A percentile compares a stretch with the other conserved stretches of the same genome.
phyloP scores from a whole-genome alignment of 2,888 invertebrate species.

The Cosmia pyralina region DNA sequence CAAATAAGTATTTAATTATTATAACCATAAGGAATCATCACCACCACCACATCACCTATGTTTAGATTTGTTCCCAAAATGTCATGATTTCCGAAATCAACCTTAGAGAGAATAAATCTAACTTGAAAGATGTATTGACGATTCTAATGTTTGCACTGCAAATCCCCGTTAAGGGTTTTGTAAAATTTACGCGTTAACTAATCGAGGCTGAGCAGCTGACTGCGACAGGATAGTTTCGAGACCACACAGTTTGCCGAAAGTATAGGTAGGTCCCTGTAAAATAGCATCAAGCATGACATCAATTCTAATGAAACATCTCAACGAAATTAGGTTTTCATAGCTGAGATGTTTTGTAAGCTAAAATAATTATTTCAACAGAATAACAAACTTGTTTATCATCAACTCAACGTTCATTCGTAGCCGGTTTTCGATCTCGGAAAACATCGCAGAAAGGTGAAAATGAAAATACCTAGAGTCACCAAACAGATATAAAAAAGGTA shows the following conservation, averaged over 20 bases:
- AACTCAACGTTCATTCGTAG: conserved; percentile 6
- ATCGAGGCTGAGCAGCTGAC: background rate
- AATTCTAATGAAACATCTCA: background rate
- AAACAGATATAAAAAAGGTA: conserved; percentile 22
- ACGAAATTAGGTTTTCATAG: background rate
- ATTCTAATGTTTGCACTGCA: too few relatives aligned
- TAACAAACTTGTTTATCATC: background rate
- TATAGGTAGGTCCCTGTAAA: too few relatives aligned
- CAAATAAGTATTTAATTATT: too few relatives aligned
- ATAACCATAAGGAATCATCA: too few relatives aligned
- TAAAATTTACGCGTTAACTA: background rate
- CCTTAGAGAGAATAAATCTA: too few relatives aligned
- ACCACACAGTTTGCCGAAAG: background rate
- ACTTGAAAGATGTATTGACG: too few relatives aligned
- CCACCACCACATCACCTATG: too few relatives aligned
- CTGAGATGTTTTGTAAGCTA: background rate
- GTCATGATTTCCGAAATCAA: too few relatives aligned
- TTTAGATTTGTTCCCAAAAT: too few relatives aligned
- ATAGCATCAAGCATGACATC: background rate
- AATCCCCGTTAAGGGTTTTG: background rate
- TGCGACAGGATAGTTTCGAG: background rate
- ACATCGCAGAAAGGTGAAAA: conserved; percentile 20
- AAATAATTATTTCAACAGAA: background rate
- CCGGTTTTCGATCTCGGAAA: conserved; percentile 3
- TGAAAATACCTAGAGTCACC: conserved; percentile 19